Base-by-base conservation (phyloP, 30 jellyfish, hydroid and myxozoan genomes). In the Cassiopea xamachana region DNA sequence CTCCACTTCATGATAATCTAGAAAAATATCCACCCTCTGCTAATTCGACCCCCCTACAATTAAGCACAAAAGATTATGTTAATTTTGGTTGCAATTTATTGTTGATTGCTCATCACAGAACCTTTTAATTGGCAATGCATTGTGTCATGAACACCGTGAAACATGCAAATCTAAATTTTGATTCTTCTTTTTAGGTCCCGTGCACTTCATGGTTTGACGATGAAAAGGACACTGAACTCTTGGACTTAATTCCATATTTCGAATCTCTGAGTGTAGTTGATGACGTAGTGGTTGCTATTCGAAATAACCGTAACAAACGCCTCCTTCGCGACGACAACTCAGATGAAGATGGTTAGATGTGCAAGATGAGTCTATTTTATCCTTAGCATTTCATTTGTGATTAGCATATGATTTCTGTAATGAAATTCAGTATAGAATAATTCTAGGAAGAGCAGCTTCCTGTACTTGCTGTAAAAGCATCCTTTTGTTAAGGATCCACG, bases 161-260 rank as follows among this genome's bases (percentile, higher is more conserved):
- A n/a, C n/a, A n/a, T n/a, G n/a, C n/a, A n/a, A n/a, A n/a, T n/a
- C 4, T 60, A 16, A 27, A 9, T 43, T 51, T 51, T 62, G 74
- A 8, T 62, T 71, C 51, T 7, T 71, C 55, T 60, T 73, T 13
- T 27, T 79, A 95, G 99, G 99, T 95, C 1, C 98, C 99, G n/a
- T 94, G 93, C 58, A 80, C 89, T 67, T 95, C 99, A 16, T 95
- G 99, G 99, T 95, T 95, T 78, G 99, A 95, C 85, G 99, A 95
- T 89, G 88, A 87, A 46, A 64, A 83, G 46, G 99, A 95, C 91
- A 89, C 96, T 13, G 99, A 95, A 69, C 73, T 95, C 74, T 64
- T 91, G 75, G 98, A 95, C 75, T 69, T 95, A 60, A 91, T 95
- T 39, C 99, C 99, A 13, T 95, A 92, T 80, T 86, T 95, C 48